Conservation (phyloP, 2,888 invertebrate genomes). For the Cephus pulcher region DNA sequence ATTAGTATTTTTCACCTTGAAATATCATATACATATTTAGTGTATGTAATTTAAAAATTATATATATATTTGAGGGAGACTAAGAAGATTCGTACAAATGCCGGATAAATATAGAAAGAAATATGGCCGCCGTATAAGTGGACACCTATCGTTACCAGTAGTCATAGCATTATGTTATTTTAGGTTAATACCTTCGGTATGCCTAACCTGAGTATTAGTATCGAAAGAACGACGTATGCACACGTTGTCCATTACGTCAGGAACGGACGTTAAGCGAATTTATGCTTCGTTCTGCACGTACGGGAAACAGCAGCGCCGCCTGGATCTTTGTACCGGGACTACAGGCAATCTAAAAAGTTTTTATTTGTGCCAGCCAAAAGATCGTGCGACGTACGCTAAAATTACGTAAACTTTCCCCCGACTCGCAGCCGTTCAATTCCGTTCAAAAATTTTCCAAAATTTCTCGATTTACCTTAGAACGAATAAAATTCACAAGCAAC, state of each 20-base stretch:
- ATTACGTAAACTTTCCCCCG: not conserved
- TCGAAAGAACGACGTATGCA: not conserved
- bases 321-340: not conserved
- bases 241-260: not conserved
- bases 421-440: not conserved
- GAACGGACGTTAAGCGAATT: not conserved
- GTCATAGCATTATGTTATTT: not conserved
- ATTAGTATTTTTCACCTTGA: not conserved
- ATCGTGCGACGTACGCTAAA: not conserved
- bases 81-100: no score
- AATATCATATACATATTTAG: not conserved
- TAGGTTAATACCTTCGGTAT: not conserved
- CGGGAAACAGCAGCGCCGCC: not conserved
- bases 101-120: no score
- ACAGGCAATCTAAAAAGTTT: not conserved
- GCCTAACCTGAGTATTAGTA: not conserved
- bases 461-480: not conserved
- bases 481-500: not conserved
- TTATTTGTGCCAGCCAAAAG: not conserved
- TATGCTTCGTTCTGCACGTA: not conserved
- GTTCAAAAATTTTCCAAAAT: not conserved
- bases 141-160: not conserved
- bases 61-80: not conserved
- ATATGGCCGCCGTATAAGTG: not conserved
- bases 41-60: no score